Conservation (phyloP, 2,113 vertebrate species). For the Gracilinanus agilis region DNA sequence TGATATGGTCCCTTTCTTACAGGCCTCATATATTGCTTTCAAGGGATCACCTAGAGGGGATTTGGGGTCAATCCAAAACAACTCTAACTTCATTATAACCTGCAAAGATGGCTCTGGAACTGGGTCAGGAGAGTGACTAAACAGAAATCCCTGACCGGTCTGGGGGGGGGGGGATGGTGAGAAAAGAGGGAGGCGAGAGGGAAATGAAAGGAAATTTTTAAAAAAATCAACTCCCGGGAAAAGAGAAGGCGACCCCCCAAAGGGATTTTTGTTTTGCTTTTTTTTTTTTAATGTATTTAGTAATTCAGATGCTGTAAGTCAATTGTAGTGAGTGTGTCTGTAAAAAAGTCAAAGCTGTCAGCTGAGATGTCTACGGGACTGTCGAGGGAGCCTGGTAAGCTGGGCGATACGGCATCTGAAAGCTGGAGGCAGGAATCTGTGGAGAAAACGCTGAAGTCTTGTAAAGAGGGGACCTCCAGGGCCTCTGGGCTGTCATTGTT, state of each 20-base stretch:
- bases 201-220: slow-evolving; percentile 4
- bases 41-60: slow-evolving; percentile 83
- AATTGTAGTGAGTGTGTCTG: slow-evolving; percentile 96
- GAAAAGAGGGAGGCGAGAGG: slow-evolving; percentile 68
- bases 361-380: slow-evolving; percentile 93
- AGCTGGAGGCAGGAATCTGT: slow-evolving; percentile 96
- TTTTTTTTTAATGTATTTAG: slow-evolving; percentile 88
- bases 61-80: slow-evolving; percentile 84
- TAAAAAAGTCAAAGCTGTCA: slow-evolving; percentile 97
- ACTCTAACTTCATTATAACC: slow-evolving; percentile 86
- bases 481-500: slow-evolving; percentile 94
- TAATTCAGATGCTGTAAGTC: slow-evolving; percentile 97
- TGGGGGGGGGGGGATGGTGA: slow-evolving; percentile 72
- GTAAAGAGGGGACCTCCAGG: slow-evolving; percentile 93
- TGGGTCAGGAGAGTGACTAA: slow-evolving; percentile 80
- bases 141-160: slow-evolving; percentile 84
- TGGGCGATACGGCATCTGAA: slow-evolving; percentile 95
- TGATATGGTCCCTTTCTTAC: slow-evolving; percentile 90
- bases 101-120: slow-evolving; percentile 81
- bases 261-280: slow-evolving; percentile 83
- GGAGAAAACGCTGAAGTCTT: slow-evolving; percentile 94
- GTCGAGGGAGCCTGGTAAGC: slow-evolving; percentile 92
- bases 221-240: slow-evolving; percentile 66
- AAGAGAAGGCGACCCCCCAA: slow-evolving; percentile 78
- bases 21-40: slow-evolving; percentile 90